Evolutionary conservation across 1,140 invertebrate species (phyloP), one percentile per base, ranked within the genome.

Genomic region (Hyphantria cunea): DNA sequence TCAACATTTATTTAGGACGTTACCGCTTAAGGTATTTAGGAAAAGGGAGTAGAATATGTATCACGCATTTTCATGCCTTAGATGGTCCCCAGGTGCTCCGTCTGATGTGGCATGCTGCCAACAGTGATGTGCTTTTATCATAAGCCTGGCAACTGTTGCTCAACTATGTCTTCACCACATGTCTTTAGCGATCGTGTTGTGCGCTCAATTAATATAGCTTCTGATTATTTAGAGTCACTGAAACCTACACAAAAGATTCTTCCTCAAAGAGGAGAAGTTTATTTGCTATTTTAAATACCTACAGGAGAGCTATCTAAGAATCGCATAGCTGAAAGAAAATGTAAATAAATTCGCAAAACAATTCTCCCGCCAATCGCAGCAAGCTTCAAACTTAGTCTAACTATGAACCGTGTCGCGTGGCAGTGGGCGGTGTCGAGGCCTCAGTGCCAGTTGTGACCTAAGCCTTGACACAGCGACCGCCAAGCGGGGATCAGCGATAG

Each of bases 291-390:
- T 10, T 39, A 39, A 10, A 39, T 39, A 2, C 1, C 44, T 14
- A 45, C 0, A 6, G 14, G 8, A 45, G 4, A 13, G 12, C 13
- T 13, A 14, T 56, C 50, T 69, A 58, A 66, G 64, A 55, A 52
- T 49, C 66, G 66, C 72, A 59, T 39, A 53, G 39, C 44, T 64
- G 6, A 12, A 7, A 9, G 12, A 7, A 44, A 44, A 12, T 61
- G 64, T 49, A 72, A 50, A 11, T 39, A n/a, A 70, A 73, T 76
- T 76, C 73, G 73, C 72, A 58, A 66, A 63, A 54, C 9, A 69
- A 44, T 44, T 12, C 6, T 12, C 54, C 48, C 51, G 33, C 54
- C 72, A 69, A n/a, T 74, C 72, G 74, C 74, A 63, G 50, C 25
- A 41, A 41, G 70, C 70, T 66, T 17, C 66, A 73, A 44, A 44